Base-by-base conservation (phyloP, 2,888 invertebrate species). In the Microctonus hyperodae region DNA sequence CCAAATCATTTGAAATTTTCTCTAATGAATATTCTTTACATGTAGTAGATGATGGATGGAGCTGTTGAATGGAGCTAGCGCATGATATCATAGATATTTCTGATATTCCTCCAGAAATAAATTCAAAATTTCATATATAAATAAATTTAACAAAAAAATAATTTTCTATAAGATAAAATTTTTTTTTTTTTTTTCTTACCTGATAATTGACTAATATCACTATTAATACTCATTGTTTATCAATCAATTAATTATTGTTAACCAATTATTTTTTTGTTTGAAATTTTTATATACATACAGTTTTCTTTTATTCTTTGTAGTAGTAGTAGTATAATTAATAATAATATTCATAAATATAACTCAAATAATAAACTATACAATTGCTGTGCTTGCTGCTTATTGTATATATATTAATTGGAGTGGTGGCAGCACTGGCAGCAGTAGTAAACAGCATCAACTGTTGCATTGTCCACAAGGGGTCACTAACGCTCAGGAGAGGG, bases 71-170 rank as follows among this genome's bases (percentile, higher is more conserved):
- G 60, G 70, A 73, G 55, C 74, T 78, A 25, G 72, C 72, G n/a
- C 72, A 75, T 7, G 81, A 79, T 56, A 77, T 77, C 11, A 72
- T 69, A 0, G 80, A 78, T 72, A 79, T 75, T 59, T 72, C 77
- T 7, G 78, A 76, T 61, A 81, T 71, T 69, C 76, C 81, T 82
- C 55, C 60, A 72, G 72, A 60, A 25, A 40, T 50, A 60, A 61
- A 51, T 35, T 50, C 20, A 20, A 23, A 53, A n/a, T n/a, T n/a
- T n/a, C n/a, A n/a, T 35, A 64, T 25, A 10, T 50, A 16, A 44
- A 57, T 11, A 40, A 48, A 6, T 44, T 20, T 22, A 28, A 11
- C 1, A 55, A 23, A 9, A 40, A 9, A n/a, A 13, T 6, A n/a
- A n/a, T 60, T 33, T 11, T 1, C 22, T 9, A 55, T 44, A n/a